Base-by-base conservation (phyloP, 2,113 vertebrate genomes). In the Marmota monax region DNA sequence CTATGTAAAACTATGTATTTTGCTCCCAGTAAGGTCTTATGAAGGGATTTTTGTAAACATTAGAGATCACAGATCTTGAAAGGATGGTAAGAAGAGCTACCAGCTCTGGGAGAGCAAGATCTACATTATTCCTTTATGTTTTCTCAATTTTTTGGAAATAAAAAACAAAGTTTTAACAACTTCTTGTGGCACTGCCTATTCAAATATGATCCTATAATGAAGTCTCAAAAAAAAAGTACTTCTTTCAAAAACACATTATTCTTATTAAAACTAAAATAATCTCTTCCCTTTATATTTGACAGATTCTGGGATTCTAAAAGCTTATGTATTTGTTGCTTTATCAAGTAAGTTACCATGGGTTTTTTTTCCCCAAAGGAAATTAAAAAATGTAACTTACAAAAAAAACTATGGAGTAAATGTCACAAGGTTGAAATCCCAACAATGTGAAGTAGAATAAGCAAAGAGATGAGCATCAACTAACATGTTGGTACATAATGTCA, bases 191-290 rank as follows among this genome's bases (percentile, higher is more conserved):
- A 80, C 18, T 90, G 4, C 1, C 12, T 69, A 18, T 88, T 93
- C 56, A 82, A 90, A 39, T 53, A 87, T 12, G 65, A 79, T 11
- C 27, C 23, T n/a, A 17, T 48, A 17, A 16, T 88, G 91, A 97
- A 96, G 67, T 20, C 27, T 63, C 56, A 27, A 95, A 80, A 69
- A 34, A 89, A 34, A 45, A 89, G 2, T 1, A 0, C 9, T 78
- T 74, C 34, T 48, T 70, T 39, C 53, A 51, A 93, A 73, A 87
- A 34, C 9, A 92, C 25, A 1, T 92, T 92, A 76, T 86, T 79
- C 51, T 95, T 53, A 63, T 77, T 96, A 88, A 95, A 80, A 5
- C 42, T 93, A 87, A 98, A 96, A 92, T 88, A 32, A 97, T 84
- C 11, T 90, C 63, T 34, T 92, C 29, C 56, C 69, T 80, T 88